Evolutionary conservation across 2,113 vertebrate species (phyloP), one percentile per base, ranked within the genome.

Genomic region (Parotia lawesii): DNA sequence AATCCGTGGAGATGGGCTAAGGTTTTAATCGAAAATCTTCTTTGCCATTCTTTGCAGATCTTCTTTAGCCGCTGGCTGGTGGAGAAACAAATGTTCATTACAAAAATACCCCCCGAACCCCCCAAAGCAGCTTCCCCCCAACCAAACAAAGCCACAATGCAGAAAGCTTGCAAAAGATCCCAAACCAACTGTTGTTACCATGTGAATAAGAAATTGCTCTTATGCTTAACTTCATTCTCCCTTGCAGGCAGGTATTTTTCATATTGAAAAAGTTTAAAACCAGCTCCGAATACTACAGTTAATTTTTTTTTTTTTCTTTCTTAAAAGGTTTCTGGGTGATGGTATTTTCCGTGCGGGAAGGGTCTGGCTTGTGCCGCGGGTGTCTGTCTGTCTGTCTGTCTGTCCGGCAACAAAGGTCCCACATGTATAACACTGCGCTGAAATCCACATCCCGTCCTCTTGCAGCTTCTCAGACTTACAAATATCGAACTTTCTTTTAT

Each of bases 11-110:
- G 97, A 97, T 97, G 96, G 97, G 97, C 95, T 97, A 94, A 98
- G 97, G 96, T 97, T 97, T 98, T 98, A 97, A 98, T 98, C 97
- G 96, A 97, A 98, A 97, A 97, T 97, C 97, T 98, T 97, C 97
- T 97, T 97, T 97, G 91, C 96, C 95, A 95, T 96, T 97, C 97
- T 97, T 97, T 96, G 95, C 97, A 97, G 97, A 98, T 96, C 96
- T 98, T 94, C 96, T 98, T 96, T 96, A 97, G 95, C 94, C 90
- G 35, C 88, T 97, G 90, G 94, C 96, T 96, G 96, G 93, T 96
- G 92, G 47, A 89, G 90, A 96, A 90, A 95, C 92, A 93, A 97
- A 92, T 92, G 75, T 89, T 96, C 95, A 95, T 97, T 97, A 96
- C 79, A 92, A 95, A 97, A 90, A 58, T 78, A 60, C 22, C 37